These are phyloP conservation scores for Sitobion miscanthi DNA, from an alignment of 1,140 invertebrate species.

Conservation along the genomic window DNA sequence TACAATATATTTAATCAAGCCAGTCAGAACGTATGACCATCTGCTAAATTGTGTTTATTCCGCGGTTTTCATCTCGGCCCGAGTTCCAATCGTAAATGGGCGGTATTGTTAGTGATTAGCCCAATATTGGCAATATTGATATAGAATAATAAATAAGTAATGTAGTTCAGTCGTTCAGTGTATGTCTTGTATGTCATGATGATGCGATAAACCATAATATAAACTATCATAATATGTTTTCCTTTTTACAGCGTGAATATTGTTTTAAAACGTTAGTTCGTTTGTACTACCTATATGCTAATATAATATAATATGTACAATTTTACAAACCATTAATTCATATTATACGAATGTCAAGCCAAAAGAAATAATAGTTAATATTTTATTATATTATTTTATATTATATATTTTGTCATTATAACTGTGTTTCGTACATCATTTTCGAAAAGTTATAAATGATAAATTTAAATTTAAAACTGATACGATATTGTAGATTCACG, in stretches of 20 bases:
- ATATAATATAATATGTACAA: not conserved
- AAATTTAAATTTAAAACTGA: not conserved
- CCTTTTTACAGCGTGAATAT: not conserved
- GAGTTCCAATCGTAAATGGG: not conserved
- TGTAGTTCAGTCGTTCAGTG: too few species aligned
- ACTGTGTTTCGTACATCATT: not conserved
- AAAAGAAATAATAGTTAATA: too few species aligned
- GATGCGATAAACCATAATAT: not conserved
- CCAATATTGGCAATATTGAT: too few species aligned
- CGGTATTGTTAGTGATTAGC: not conserved
- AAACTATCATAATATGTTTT: not conserved
- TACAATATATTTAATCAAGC: not conserved
- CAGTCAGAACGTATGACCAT: not conserved
- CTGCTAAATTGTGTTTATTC: not conserved
- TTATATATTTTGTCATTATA: not conserved
- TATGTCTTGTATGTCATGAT: not conserved
- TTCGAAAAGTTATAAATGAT: not conserved
- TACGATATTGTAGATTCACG: not conserved
- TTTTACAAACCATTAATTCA: not conserved
- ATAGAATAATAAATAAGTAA: not conserved
- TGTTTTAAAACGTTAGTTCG: not conserved
- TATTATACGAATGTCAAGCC: too few species aligned
- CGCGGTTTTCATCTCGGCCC: not conserved
- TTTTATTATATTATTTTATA: too few species aligned
- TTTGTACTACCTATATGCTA: not conserved